Conservation (phyloP, 2,797 vertebrate genomes). For the Cynodonichthys magdalenae region DNA sequence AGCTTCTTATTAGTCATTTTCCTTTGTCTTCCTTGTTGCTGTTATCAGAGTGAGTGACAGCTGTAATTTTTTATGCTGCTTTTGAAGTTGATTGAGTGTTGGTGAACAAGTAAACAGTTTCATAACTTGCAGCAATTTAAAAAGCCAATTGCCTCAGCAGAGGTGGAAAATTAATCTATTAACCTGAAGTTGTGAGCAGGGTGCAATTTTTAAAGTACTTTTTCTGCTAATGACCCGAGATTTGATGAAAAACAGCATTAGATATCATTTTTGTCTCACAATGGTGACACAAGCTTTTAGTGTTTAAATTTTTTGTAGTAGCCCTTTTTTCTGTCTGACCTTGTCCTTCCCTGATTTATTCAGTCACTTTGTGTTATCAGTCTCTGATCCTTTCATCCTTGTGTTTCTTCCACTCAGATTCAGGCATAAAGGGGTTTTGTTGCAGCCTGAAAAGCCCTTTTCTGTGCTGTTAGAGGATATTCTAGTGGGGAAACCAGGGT, state of each 20-base stretch:
- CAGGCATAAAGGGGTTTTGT: constrained; percentile 60
- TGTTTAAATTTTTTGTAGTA: constrained; percentile 20
- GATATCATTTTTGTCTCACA: too few species aligned
- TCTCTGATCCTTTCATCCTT: constrained; percentile 29
- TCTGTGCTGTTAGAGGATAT: constrained; percentile 39
- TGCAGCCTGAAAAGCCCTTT: constrained; percentile 58
- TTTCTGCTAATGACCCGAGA: constrained; percentile 29
- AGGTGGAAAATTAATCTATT: constrained; percentile 44
- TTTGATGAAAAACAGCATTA: constrained; percentile 15
- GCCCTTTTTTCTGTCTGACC: constrained; percentile 14
- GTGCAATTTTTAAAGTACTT: constrained; percentile 18
- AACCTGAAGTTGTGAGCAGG: constrained; percentile 20
- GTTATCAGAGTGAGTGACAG: constrained; percentile 19
- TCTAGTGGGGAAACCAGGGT: constrained; percentile 53
- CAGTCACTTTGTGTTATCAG: constrained; percentile 39
- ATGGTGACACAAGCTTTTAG: constrained; percentile 7
- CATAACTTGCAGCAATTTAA: constrained; percentile 37
- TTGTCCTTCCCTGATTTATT: constrained; percentile 30
- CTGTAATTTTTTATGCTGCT: constrained; percentile 25
- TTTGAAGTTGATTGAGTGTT: constrained; percentile 27
- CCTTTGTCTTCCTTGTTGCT: neutral
- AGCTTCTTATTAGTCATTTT: constrained; percentile 20
- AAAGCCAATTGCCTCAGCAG: constrained; percentile 33
- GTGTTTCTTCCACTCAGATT: constrained; percentile 45
- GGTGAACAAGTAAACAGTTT: constrained; percentile 54